Base-by-base conservation (phyloP, 2,888 invertebrate genomes). In the Drosophila borealis region DNA sequence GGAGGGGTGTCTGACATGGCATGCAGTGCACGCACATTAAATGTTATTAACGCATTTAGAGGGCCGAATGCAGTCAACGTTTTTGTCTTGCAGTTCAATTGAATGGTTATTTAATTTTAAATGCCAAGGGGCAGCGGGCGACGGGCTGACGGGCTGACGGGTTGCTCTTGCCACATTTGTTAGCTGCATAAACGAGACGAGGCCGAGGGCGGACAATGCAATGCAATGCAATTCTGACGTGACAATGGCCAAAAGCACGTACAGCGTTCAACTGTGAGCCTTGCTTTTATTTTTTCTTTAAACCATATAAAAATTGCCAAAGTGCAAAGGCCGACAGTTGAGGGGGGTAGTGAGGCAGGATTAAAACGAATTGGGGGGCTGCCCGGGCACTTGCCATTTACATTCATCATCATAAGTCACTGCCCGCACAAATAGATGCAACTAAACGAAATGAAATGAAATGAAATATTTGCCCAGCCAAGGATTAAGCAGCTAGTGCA, bases 371-470 rank as follows among this genome's bases (percentile, higher is more conserved):
- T 29, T 29, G 14, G 13, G 21, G 5, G 21, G 13, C 4, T 6
- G 6, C 4, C n/a, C 29, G 62, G 41, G 45, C 33, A 45, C 45
- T 53, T 81, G 88, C 83, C 90, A 87, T 84, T 89, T 87, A 81
- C 90, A 92, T 91, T 91, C 90, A 91, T 91, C 91, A 92, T 92
- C 92, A 91, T 91, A 91, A 91, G 91, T 91, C 92, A 91, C 90
- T 85, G 88, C 79, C 84, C 74, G 61, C 68, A 60, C 74, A 74
- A 74, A 63, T 51, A 66, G 61, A 74, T 74, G 74, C 33, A 74
- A 56, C 77, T 59, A 83, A 88, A 90, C 89, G 74, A 75, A 83
- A 84, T 70, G 71, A 80, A 84, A 80, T 84, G 71, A 83, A 89
- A 90, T 88, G 89, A 89, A 89, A 90, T 90, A 84, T 89, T 78